phyloP scores from a whole-genome alignment of 1,140 invertebrate genomes.

The Trypoxylus dichotomus region DNA sequence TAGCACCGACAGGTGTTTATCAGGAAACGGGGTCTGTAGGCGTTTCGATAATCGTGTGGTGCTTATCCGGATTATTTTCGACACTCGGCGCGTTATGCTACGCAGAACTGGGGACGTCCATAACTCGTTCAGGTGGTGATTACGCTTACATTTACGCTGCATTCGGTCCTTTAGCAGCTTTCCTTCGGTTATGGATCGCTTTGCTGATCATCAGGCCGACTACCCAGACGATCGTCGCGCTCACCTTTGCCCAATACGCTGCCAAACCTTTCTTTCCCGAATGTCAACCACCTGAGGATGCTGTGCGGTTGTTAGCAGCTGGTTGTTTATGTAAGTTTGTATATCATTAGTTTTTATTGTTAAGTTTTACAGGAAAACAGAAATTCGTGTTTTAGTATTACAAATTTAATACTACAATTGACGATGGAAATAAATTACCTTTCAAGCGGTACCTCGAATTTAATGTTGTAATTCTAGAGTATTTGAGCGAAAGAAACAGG shows the following conservation, averaged over 20 bases:
- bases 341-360: too few species aligned
- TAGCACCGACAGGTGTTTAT: slow-evolving; percentile 75
- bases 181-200: slow-evolving; percentile 86
- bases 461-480: too few species aligned
- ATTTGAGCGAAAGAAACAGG: too few species aligned
- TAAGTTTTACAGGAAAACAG: too few species aligned
- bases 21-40: slow-evolving; percentile 66
- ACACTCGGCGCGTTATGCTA: slow-evolving; percentile 80
- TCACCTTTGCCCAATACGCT: slow-evolving; percentile 79
- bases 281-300: slow-evolving; percentile 65
- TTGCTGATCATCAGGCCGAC: slow-evolving; percentile 81
- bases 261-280: slow-evolving; percentile 81
- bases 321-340: slow-evolving; percentile 73
- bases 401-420: too few species aligned
- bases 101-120: slow-evolving; percentile 82
- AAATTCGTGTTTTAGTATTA: too few species aligned
- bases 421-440: too few species aligned
- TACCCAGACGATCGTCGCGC: slow-evolving; percentile 80
- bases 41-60: slow-evolving; percentile 73
- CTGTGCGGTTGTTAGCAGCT: slow-evolving; percentile 71
- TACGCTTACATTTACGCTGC: slow-evolving; percentile 86
- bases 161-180: slow-evolving; percentile 87
- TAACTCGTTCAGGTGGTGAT: slow-evolving; percentile 82
- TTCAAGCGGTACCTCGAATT: too few species aligned
- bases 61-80: slow-evolving; percentile 71